Evolutionary conservation across 2,888 invertebrate genomes (phyloP).

Genomic region (Cetonia aurata): DNA sequence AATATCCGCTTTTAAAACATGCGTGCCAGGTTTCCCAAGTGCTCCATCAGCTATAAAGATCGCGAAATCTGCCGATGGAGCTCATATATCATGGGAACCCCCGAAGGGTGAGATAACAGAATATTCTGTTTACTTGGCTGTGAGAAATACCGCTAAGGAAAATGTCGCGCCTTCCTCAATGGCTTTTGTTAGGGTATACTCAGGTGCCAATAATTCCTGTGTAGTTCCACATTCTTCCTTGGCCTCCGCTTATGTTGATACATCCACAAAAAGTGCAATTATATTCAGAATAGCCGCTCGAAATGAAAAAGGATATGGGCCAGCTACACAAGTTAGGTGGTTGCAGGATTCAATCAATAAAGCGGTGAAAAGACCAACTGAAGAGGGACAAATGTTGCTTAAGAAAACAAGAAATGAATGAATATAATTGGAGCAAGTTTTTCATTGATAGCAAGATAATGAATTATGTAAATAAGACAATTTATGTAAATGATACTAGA

Average conservation of each 20-base stretch:
- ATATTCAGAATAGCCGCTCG: conserved; percentile 98
- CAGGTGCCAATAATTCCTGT: conserved; percentile 91
- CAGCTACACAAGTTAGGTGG: conserved; percentile 99
- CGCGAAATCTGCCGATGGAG: conserved; percentile 93
- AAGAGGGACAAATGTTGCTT: conserved; percentile 40
- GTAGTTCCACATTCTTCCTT: conserved; percentile 88
- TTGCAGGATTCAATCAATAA: conserved; percentile 79
- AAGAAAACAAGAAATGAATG: conserved; percentile 44
- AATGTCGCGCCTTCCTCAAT: conserved; percentile 74
- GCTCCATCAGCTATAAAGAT: conserved; percentile 99
- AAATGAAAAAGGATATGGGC: conserved; percentile 98
- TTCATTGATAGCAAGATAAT: not conserved
- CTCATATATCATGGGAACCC: conserved; percentile 97
- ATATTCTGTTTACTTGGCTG: conserved; percentile 96
- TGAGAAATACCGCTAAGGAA: conserved; percentile 66
- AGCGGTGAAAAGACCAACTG: conserved; percentile 43
- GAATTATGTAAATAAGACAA: conserved; percentile 16
- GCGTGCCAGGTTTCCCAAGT: conserved; percentile 95
- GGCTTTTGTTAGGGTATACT: conserved; percentile 95
- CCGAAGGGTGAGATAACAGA: conserved; percentile 93
- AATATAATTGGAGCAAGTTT: conserved; percentile 13
- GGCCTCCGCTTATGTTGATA: conserved; percentile 94
- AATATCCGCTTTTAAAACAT: conserved; percentile 95
- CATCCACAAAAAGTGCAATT: conserved; percentile 85
- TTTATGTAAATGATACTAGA: conserved; percentile 2